Evolutionary conservation across 2,113 vertebrate genomes (phyloP).

Genomic region (Xenus cinereus): DNA sequence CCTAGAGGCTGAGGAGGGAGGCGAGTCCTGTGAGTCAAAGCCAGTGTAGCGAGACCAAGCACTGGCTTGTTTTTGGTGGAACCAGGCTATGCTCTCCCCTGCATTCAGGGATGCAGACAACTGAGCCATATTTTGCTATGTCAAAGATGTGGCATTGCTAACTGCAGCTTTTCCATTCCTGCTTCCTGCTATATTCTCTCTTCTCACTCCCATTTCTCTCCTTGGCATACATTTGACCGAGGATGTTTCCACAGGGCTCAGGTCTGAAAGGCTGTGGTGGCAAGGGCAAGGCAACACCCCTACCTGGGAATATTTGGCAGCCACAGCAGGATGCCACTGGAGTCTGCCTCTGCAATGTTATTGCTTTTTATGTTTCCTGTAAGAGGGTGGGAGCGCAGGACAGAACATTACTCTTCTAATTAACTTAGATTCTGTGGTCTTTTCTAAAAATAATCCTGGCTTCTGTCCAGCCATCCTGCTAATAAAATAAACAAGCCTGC

Average conservation of each 20-base stretch:
- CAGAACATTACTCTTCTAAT: slow-evolving; percentile 65
- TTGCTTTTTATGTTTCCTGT: slow-evolving; percentile 55
- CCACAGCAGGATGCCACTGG: neutral
- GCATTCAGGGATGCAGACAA: neutral
- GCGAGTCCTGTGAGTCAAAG: neutral
- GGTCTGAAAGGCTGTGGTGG: neutral
- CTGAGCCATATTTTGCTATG: neutral
- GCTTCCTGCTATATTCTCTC: neutral
- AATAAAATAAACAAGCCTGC: slow-evolving; percentile 75
- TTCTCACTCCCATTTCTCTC: neutral
- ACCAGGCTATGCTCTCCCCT: neutral
- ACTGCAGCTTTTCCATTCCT: neutral
- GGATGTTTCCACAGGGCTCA: neutral
- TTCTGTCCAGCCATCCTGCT: slow-evolving; percentile 50
- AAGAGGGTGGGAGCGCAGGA: slow-evolving; percentile 49
- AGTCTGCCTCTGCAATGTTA: neutral
- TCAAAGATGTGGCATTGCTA: neutral
- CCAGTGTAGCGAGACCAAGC: neutral
- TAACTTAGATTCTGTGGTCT: slow-evolving; percentile 57
- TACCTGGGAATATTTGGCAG: neutral
- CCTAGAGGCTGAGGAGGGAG: neutral
- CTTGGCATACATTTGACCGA: neutral
- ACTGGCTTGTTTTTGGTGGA: neutral
- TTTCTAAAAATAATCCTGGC: slow-evolving; percentile 73
- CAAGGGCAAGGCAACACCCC: neutral